These are phyloP conservation scores for Pissodes strobi DNA, from an alignment of 1,140 invertebrate genomes.

Conservation along the genomic window DNA sequence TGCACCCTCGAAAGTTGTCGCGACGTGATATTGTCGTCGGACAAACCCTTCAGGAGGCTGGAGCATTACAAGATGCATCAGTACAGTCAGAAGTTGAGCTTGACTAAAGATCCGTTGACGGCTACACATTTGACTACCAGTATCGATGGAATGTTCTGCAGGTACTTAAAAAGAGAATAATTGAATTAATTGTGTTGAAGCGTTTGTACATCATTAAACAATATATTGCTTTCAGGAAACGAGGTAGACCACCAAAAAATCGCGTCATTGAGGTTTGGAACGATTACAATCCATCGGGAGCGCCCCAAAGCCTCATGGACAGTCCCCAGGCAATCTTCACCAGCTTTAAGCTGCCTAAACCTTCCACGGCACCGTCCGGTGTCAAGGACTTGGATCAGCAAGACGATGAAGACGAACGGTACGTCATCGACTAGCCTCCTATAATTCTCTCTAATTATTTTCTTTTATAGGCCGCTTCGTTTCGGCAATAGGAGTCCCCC, in stretches of 20 bases:
- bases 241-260: slow-evolving; percentile 90
- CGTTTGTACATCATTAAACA: neutral
- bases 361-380: slow-evolving; percentile 58
- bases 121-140: slow-evolving; percentile 73
- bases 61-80: slow-evolving; percentile 91
- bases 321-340: slow-evolving; percentile 91
- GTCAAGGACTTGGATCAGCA: slow-evolving; percentile 57
- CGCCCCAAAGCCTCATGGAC: slow-evolving; percentile 59
- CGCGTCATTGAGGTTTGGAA: slow-evolving; percentile 88
- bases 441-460: neutral
- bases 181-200: neutral
- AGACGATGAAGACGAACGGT: slow-evolving; percentile 51
- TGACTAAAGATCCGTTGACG: slow-evolving; percentile 60
- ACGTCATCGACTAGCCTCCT: no score
- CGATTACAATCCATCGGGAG: slow-evolving; percentile 65
- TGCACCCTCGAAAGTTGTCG: slow-evolving; percentile 86
- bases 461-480: slow-evolving; percentile 11
- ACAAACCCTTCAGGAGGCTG: slow-evolving; percentile 82
- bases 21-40: slow-evolving; percentile 79
- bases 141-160: slow-evolving; percentile 84
- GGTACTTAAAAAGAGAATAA: neutral
- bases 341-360: slow-evolving; percentile 88
- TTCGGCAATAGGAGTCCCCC: neutral
- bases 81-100: slow-evolving; percentile 62
- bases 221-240: slow-evolving; percentile 63